Conservation (phyloP, 2,797 vertebrate genomes). For the Aulostomus chinensis region DNA sequence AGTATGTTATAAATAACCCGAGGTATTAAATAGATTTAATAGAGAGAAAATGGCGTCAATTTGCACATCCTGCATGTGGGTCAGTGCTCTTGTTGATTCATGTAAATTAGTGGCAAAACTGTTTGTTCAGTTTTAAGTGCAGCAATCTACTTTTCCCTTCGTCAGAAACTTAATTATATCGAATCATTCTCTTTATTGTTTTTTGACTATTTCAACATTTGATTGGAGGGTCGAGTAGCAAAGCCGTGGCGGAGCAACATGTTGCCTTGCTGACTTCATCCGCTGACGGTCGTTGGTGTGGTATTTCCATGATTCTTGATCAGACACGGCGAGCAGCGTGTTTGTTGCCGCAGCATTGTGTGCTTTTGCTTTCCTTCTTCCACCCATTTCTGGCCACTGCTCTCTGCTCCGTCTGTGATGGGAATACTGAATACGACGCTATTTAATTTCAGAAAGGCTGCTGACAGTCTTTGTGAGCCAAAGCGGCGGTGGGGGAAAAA, state of each 20-base stretch:
- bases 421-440: constrained; percentile 86
- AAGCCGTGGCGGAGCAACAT: constrained; percentile 43
- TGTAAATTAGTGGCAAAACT: too few species aligned
- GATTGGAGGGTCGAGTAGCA: too few species aligned
- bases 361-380: constrained; percentile 53
- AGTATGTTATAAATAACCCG: constrained; percentile 9
- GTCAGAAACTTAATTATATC: too few species aligned
- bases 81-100: too few species aligned
- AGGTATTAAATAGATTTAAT: background rate
- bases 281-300: too few species aligned
- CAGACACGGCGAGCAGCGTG: constrained; percentile 1
- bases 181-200: too few species aligned
- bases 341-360: constrained; percentile 53
- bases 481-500: constrained; percentile 37
- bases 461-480: constrained; percentile 77
- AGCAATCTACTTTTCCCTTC: background rate
- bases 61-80: constrained; percentile 28
- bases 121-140: too few species aligned
- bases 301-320: background rate
- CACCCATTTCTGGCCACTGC: constrained; percentile 78
- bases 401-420: constrained; percentile 78
- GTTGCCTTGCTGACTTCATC: constrained; percentile 42
- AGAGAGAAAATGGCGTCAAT: background rate
- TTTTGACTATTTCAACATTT: too few species aligned
- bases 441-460: constrained; percentile 83